Evolutionary conservation across 2,113 vertebrate genomes (phyloP).

Genomic region (Nettapus auritus): DNA sequence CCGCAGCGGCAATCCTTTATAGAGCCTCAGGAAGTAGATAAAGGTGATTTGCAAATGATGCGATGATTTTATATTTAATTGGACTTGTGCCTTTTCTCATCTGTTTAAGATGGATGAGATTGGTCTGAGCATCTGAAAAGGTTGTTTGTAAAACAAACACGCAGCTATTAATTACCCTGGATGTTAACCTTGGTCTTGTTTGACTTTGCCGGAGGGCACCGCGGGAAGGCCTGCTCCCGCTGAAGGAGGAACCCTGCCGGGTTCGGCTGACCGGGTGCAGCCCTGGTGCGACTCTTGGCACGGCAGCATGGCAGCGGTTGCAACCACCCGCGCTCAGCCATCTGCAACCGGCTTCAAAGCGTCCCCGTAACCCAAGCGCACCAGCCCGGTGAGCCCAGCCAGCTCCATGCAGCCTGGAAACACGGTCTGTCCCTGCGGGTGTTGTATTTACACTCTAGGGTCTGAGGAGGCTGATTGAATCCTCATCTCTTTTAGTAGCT

Average conservation of each 20-base stretch:
- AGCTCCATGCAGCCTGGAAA: background rate
- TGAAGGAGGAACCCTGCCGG: background rate
- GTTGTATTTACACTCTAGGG: background rate
- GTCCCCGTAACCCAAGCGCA: background rate
- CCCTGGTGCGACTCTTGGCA: background rate
- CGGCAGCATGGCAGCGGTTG: background rate
- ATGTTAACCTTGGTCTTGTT: background rate
- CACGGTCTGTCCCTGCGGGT: too few relatives aligned
- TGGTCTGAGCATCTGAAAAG: background rate
- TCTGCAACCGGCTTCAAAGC: background rate
- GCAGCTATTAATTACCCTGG: background rate
- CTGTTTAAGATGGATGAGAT: conserved; percentile 23
- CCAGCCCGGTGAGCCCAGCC: background rate
- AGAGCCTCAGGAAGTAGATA: background rate
- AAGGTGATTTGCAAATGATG: conserved; percentile 27
- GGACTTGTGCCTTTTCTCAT: background rate
- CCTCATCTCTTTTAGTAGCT: background rate
- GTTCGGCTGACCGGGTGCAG: background rate
- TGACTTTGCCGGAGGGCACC: background rate
- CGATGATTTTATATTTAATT: background rate
- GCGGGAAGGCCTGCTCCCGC: background rate
- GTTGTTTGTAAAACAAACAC: conserved; percentile 30
- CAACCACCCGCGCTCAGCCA: background rate
- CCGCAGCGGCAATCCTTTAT: rapidly evolving
- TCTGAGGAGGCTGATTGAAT: background rate